Conservation (phyloP, 53 echinoderm and acorn worm genomes). For the Holothuria leucospilota region DNA sequence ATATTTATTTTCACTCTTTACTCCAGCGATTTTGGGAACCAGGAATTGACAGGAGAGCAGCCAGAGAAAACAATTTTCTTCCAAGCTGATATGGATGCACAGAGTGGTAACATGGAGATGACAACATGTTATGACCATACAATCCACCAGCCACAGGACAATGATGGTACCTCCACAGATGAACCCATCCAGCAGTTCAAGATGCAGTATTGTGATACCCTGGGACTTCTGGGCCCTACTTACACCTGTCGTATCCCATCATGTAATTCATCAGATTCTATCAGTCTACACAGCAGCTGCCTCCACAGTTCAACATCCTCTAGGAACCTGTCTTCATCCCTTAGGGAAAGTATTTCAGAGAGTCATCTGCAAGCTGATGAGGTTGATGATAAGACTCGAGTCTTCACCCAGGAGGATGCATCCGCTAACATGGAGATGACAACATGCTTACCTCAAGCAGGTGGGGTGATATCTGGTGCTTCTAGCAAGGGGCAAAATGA, state of each 20-base stretch:
- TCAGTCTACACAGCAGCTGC: conserved; percentile 24
- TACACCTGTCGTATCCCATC: conserved; percentile 8
- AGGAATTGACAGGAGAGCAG: conserved; percentile 33
- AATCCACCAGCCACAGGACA: conserved; percentile 7
- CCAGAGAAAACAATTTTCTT: conserved; percentile 31
- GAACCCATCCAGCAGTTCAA: conserved; percentile 19
- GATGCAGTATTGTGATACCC: conserved; percentile 1
- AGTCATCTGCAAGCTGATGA: conserved; percentile 3
- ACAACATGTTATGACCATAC: conserved; percentile 47
- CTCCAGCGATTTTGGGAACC: background rate
- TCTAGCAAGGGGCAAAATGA: no score
- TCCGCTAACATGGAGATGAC: conserved; percentile 77
- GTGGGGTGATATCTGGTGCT: no score
- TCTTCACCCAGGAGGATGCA: conserved; percentile 42
- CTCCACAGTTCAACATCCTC: background rate
- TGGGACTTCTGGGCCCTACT: conserved; percentile 10
- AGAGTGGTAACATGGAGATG: conserved; percentile 61
- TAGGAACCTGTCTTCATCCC: background rate
- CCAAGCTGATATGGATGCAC: background rate
- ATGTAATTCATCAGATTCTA: conserved; percentile 25
- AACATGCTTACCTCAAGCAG: conserved; percentile 24
- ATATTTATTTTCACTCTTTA: background rate
- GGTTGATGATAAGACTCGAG: conserved; percentile 17
- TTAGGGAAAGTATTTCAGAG: background rate
- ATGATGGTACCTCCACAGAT: background rate